These are phyloP conservation scores for Axea sp. DNA, from an alignment of 2,888 invertebrate genomes.

Conservation along the genomic window DNA sequence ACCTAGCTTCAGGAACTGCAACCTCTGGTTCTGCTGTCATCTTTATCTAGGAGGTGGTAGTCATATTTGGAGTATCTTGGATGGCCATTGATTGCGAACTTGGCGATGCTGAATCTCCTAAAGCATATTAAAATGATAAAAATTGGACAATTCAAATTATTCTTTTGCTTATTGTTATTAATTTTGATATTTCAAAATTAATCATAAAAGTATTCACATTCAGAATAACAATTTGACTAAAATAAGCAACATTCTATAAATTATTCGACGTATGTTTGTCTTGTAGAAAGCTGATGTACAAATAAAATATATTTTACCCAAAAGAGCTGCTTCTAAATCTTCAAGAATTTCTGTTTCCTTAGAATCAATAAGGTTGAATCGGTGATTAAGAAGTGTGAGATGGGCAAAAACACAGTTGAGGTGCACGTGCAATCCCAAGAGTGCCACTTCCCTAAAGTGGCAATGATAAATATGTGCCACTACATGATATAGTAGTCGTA, in stretches of 20 bases:
- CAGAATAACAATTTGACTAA: too few species aligned
- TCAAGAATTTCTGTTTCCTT: conserved; percentile 97
- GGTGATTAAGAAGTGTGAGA: conserved; percentile 90
- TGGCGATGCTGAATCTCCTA: conserved; percentile 75
- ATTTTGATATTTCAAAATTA: too few species aligned
- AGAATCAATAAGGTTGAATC: conserved; percentile 95
- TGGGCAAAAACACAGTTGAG: conserved; percentile 98
- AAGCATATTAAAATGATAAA: too few species aligned
- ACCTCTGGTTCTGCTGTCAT: conserved; percentile 70
- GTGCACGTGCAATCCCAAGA: conserved; percentile 96
- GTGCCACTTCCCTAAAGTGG: conserved; percentile 97
- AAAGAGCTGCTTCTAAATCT: conserved; percentile 92
- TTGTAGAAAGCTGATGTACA: too few species aligned
- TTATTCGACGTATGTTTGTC: too few species aligned
- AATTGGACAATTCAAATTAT: too few species aligned
- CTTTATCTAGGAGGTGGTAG: conserved; percentile 65
- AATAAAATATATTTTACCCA: conserved; percentile 69
- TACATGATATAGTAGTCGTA: conserved; percentile 97
- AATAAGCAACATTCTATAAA: too few species aligned
- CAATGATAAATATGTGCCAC: conserved; percentile 98
- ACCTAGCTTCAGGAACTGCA: conserved; percentile 78
- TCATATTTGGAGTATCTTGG: conserved; percentile 75
- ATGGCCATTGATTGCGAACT: conserved; percentile 76
- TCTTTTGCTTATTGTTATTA: too few species aligned
- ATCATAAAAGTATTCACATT: too few species aligned